Evolutionary conservation across 2,797 vertebrate species (phyloP).

Genomic region (Ctenopoma multispine): DNA sequence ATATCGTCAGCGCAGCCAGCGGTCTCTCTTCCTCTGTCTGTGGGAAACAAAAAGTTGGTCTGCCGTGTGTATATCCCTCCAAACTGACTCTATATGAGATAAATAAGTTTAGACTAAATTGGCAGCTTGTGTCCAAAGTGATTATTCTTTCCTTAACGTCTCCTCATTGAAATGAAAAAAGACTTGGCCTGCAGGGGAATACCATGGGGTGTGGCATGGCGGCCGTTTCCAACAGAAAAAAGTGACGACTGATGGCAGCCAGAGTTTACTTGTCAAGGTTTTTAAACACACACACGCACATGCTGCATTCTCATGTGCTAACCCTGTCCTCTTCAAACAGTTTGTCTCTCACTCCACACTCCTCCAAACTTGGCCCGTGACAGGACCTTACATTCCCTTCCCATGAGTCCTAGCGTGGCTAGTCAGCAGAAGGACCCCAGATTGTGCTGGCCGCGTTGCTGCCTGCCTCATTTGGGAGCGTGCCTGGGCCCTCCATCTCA

Average conservation of each 20-base stretch:
- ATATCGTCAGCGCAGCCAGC: constrained; percentile 57
- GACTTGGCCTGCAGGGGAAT: constrained; percentile 68
- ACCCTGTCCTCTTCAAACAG: constrained; percentile 63
- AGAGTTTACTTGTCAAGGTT: constrained; percentile 77
- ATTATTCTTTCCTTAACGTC: constrained; percentile 78
- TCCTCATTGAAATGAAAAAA: constrained; percentile 70
- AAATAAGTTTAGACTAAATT: constrained; percentile 80
- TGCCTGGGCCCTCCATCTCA: constrained; percentile 71
- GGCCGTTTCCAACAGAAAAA: constrained; percentile 74
- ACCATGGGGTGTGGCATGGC: constrained; percentile 70
- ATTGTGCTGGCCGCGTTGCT: constrained; percentile 70
- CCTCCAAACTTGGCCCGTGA: constrained; percentile 71
- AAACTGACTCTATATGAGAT: constrained; percentile 76
- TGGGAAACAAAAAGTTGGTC: constrained; percentile 61
- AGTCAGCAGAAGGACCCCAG: constrained; percentile 80
- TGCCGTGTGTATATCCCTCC: constrained; percentile 69
- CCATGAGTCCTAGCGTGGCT: constrained; percentile 75
- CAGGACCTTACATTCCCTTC: constrained; percentile 74
- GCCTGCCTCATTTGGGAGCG: constrained; percentile 74
- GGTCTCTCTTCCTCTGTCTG: constrained; percentile 59
- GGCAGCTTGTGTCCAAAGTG: constrained; percentile 75
- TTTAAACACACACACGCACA: constrained; percentile 59
- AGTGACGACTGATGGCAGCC: constrained; percentile 78
- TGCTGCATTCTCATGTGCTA: constrained; percentile 48
- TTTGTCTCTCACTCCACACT: constrained; percentile 65